These are phyloP conservation scores for Clivina fossor DNA, from an alignment of 2,888 invertebrate genomes.

Conservation along the genomic window DNA sequence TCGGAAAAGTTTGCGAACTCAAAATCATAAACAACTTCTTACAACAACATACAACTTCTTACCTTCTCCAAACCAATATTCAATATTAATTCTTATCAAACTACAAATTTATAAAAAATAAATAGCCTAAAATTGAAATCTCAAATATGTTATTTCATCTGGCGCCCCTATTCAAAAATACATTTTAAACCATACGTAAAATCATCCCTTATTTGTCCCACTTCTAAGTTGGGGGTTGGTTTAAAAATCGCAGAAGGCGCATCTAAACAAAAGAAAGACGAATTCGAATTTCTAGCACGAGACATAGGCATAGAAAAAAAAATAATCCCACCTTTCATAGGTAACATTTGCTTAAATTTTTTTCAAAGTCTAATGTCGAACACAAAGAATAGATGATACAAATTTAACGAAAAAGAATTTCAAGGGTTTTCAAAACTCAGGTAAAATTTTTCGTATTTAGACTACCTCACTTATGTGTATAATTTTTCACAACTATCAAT, in stretches of 20 bases:
- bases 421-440: not conserved
- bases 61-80: no score
- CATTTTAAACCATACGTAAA: no score
- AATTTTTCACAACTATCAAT: no score
- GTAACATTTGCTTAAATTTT: not conserved
- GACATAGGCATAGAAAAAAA: not conserved
- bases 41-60: no score
- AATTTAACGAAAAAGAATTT: slow-evolving; percentile 9
- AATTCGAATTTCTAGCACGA: slow-evolving; percentile 4
- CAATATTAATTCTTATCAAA: no score
- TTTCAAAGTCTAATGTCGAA: not conserved
- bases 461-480: not conserved
- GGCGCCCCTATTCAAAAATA: no score
- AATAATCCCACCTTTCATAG: not conserved
- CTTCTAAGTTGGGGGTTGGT: not conserved
- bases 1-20: no score
- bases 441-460: not conserved
- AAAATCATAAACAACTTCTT: no score
- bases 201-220: no score
- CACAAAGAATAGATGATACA: slow-evolving; percentile 5
- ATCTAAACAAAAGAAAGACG: slow-evolving; percentile 3
- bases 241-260: not conserved
- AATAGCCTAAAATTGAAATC: no score
- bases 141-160: no score
- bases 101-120: no score